Base-by-base conservation (phyloP, 2,888 invertebrate species). In the Nymphalis urticae region DNA sequence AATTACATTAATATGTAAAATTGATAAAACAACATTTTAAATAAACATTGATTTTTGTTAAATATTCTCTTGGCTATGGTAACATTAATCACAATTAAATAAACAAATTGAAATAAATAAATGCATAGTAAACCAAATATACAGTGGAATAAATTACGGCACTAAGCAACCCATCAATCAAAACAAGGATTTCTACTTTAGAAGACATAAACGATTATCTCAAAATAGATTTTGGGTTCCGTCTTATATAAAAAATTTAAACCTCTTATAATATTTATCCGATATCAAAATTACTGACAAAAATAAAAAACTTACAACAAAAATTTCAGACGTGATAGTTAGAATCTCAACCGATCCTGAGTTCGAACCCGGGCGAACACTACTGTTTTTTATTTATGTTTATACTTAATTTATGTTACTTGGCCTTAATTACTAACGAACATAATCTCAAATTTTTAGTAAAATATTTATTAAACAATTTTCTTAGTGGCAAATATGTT, bases 171-270 rank as follows among this genome's bases (percentile, higher is more conserved):
- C 83, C 89, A 92, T 92, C 90, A 91, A 91, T 91, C 91, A 91
- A 86, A 84, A 82, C 84, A 84, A 82, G 84, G 84, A 86, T 87
- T 88, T 85, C 88, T 89, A 91, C 85, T 92, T 91, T 88, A 88
- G 91, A 89, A 81, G 73, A 82, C 85, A 90, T 91, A 89, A 89
- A 82, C 80, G 77, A 69, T 78, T 80, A 79, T 77, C 76, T 81
- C 81, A 80, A 82, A 82, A 85, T 70, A 27, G 17, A 48, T 24
- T 27, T 48, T 8, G 13, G 48, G 48, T 17, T 48, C 13, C n/a
- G 19, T 9, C 16, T 24, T 60, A 7, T 48, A 13, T 19, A 17
- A 42, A 42, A 4, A 42, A 42, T 13, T 13, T 13, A 42, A 13
- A 42, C 13, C 2, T 10, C 13, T 13, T 4, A 3, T 42, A 4